Conservation (phyloP, 92 coral and sea anemone genomes). For the Epizoanthus rinbou region DNA sequence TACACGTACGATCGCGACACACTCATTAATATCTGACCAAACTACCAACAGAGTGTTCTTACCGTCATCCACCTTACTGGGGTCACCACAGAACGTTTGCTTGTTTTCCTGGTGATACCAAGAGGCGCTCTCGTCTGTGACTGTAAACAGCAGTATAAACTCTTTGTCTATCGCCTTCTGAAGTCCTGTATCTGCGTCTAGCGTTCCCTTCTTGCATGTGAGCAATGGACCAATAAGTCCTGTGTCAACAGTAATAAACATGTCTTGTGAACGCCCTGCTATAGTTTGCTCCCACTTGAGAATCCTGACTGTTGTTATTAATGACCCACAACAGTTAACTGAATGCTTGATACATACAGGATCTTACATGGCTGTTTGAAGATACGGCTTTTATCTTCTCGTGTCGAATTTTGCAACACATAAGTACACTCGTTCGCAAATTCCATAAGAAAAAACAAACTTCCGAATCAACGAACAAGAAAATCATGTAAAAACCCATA, state of each 20-base stretch:
- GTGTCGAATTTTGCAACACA: no score
- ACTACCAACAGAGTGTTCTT: background rate
- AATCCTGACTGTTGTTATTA: no score
- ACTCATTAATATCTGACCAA: background rate
- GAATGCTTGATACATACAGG: no score
- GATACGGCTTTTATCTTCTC: no score
- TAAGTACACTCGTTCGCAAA: no score
- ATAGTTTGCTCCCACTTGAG: background rate
- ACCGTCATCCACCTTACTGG: conserved; percentile 17
- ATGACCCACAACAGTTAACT: no score
- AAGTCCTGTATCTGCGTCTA: conserved; percentile 49
- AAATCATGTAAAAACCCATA: no score
- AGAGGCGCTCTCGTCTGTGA: conserved; percentile 83
- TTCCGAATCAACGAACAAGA: no score
- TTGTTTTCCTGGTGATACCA: conserved; percentile 89
- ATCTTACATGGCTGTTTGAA: no score
- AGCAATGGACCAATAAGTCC: conserved; percentile 91
- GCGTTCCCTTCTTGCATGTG: conserved; percentile 82
- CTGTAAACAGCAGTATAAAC: conserved; percentile 80
- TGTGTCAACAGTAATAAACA: background rate
- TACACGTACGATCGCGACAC: no score
- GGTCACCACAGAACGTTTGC: conserved; percentile 43
- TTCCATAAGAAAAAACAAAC: no score
- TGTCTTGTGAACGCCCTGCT: background rate
- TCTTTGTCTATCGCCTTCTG: conserved; percentile 80